Base-by-base conservation (phyloP, 2,888 invertebrate genomes). In the Argynnis bischoffii region DNA sequence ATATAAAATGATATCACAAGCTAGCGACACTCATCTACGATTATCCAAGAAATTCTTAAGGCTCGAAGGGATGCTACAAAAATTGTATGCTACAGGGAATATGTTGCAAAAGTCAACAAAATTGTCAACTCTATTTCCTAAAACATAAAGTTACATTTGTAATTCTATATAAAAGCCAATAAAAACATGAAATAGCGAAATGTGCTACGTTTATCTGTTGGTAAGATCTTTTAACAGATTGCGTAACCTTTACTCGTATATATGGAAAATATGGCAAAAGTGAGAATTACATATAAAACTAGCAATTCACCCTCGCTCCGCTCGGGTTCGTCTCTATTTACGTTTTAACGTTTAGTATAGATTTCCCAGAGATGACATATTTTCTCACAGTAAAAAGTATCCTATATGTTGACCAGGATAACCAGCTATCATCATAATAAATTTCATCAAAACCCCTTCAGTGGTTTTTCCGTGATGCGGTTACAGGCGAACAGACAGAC, bases 201-300 rank as follows among this genome's bases (percentile, higher is more conserved):
- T 67, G 67, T 57, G 70, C 67, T 65, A 59, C 70, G 61, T 56
- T 64, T 67, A 70, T 70, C 70, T 64, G 67, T 65, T 61, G 63
- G 61, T 65, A 65, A 70, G 57, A 57, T 67, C 67, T 69, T 69
- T 64, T 67, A 70, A 63, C 70, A 70, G 70, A 70, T 70, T 70
- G 67, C 57, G 67, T 65, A 67, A 56, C 70, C 67, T 60, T 64
- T 61, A 47, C 60, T 60, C 8, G 2, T 13, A 6, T 51, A 13
- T 26, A 48, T 55, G 57, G 50, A 70, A 64, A 70, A 67, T 67
- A 57, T 63, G 54, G 55, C 41, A 8, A 48, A 55, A 47, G 48
- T 35, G 47, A 54, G 18, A 55, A 60, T 47, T 65, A 65, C 55
- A 66, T 50, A 66, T 60, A 47, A 47, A 54, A 60, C 8, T 18